Conservation (phyloP, 2,888 invertebrate species). For the Nipponacmea schrenckii region DNA sequence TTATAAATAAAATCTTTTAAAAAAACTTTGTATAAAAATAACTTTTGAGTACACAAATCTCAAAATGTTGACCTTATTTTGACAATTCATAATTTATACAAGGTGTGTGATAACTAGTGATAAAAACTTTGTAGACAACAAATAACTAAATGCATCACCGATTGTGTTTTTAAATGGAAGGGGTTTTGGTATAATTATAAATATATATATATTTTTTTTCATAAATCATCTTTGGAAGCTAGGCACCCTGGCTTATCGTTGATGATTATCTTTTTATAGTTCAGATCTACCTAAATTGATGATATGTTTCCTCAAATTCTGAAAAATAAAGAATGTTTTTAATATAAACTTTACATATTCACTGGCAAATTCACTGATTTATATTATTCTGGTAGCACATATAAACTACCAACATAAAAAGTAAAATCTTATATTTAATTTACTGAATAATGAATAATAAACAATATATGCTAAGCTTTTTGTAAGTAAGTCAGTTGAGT, state of each 20-base stretch:
- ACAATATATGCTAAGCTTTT: too few relatives aligned
- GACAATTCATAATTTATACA: neutral
- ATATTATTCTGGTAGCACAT: too few relatives aligned
- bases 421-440: too few relatives aligned
- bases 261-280: neutral
- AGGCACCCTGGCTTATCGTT: slow-evolving; percentile 8
- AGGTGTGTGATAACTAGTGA: neutral
- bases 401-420: too few relatives aligned
- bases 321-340: neutral
- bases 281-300: slow-evolving; percentile 1
- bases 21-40: slow-evolving; percentile 4
- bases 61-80: neutral
- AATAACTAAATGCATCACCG: neutral
- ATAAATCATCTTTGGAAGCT: neutral
- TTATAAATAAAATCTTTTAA: slow-evolving; percentile 1
- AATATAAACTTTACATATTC: too few relatives aligned
- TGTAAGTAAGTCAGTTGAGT: too few relatives aligned
- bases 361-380: too few relatives aligned
- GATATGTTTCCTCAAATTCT: slow-evolving; percentile 8
- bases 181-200: neutral
- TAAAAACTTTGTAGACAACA: neutral
- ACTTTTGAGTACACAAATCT: neutral
- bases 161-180: too few relatives aligned
- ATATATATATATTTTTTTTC: neutral
- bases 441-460: too few relatives aligned